Percentiles rank a stretch among this genome's conserved stretches.
These are phyloP conservation scores for Sebastes cheni DNA, from an alignment of 2,797 vertebrate genomes.

Conservation along the genomic window DNA sequence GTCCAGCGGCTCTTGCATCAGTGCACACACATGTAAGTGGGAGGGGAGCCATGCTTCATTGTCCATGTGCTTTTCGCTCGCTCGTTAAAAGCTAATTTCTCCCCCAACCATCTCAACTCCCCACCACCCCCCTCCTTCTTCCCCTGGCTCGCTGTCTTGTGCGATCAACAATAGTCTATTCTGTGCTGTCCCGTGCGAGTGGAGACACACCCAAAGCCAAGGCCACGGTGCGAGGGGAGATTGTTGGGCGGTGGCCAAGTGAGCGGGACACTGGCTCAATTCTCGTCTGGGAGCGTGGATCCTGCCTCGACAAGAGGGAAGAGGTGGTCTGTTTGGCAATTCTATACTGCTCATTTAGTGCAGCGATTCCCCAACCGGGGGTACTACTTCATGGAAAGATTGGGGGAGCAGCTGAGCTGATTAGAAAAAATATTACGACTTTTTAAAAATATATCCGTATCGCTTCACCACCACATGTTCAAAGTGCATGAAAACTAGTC, in stretches of 20 bases:
- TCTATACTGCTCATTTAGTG: neutral
- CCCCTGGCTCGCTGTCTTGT: conserved; percentile 70
- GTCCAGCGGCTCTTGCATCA: conserved; percentile 4
- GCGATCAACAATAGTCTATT: conserved; percentile 82
- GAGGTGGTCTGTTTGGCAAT: conserved; percentile 38
- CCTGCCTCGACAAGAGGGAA: conserved; percentile 29
- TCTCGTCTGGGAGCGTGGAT: conserved; percentile 71
- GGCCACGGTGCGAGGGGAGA: conserved; percentile 70
- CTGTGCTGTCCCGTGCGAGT: conserved; percentile 76
- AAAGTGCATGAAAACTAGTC: neutral
- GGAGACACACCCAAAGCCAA: conserved; percentile 77
- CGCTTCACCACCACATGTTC: neutral
- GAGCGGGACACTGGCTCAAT: conserved; percentile 73
- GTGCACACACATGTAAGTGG: conserved; percentile 14
- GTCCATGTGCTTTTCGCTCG: conserved; percentile 41
- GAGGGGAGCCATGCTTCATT: conserved; percentile 39
- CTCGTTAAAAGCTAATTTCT: conserved; percentile 59
- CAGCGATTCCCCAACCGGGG: neutral
- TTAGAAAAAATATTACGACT: neutral
- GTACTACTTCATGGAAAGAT: neutral
- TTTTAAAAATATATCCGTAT: neutral
- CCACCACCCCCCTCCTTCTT: conserved; percentile 29
- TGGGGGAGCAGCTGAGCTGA: neutral
- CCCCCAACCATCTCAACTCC: conserved; percentile 13
- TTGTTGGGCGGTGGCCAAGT: conserved; percentile 64